These are phyloP conservation scores for Phymanthus crucifer DNA, from an alignment of 92 coral and sea anemone species.

Conservation along the genomic window DNA sequence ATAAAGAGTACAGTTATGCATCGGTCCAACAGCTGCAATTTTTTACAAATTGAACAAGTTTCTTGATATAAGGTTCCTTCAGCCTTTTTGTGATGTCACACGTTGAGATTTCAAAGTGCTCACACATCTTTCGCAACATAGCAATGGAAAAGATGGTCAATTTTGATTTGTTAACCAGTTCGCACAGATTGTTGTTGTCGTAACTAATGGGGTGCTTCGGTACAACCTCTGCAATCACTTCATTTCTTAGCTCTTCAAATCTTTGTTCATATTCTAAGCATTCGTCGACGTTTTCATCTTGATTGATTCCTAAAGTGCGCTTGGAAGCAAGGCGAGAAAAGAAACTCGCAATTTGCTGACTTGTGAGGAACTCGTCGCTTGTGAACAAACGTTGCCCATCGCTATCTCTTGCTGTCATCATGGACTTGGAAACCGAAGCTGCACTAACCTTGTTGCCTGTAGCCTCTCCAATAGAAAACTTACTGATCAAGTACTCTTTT, in stretches of 20 bases:
- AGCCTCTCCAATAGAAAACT: conserved; percentile 55
- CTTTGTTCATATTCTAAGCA: not conserved
- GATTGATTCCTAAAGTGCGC: conserved; percentile 18
- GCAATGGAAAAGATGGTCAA: not conserved
- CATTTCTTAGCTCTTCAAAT: not conserved
- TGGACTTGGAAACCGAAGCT: conserved; percentile 55
- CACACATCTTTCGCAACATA: not conserved
- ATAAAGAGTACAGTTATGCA: not conserved
- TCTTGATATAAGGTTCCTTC: not conserved
- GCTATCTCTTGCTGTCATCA: conserved; percentile 46
- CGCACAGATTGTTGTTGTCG: not conserved
- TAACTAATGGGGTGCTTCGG: not conserved
- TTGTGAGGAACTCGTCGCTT: conserved; percentile 44
- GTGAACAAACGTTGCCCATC: conserved; percentile 50
- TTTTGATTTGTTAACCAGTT: not conserved
- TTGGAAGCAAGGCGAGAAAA: conserved; percentile 55
- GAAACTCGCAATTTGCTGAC: conserved; percentile 50
- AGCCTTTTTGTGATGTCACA: not conserved
- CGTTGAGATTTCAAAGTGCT: not conserved
- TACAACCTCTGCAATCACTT: not conserved
- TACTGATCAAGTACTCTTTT: conserved; percentile 49
- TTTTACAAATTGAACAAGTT: not conserved
- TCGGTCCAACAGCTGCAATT: not conserved
- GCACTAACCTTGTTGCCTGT: conserved; percentile 56
- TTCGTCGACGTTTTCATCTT: not conserved